Base-by-base conservation (phyloP, 2,888 invertebrate genomes). In the Cephus runcator region DNA sequence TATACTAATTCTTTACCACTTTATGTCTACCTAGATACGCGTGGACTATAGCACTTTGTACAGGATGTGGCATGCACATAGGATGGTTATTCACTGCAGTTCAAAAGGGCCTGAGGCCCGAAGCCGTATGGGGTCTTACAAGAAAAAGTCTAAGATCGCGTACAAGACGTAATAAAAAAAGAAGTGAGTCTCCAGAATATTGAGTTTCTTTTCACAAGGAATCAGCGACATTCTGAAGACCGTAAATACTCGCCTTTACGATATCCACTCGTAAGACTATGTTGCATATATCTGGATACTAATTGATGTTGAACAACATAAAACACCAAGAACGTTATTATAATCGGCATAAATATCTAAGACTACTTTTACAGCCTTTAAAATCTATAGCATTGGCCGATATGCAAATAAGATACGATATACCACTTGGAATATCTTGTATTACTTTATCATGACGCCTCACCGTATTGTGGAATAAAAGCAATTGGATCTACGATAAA, bases 61-160 rank as follows among this genome's bases (percentile, higher is more conserved):
- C 92, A 76, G 89, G 92, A 34, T 97, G 97, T 88, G 89, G 92
- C 73, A 92, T 92, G 73, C 97, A 97, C 88, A 92, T 97, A 84
- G 97, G 97, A 3, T 97, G 97, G 97, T 93, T 93, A 85, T 97
- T 97, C 88, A 95, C 94, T n/a, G 95, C 95, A 0, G 92, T 92
- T 11, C 90, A 92, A 73, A 92, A 92, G 69, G 93, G 93, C 83
- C 91, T 96, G 76, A 93, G 93, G 78, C 97, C 97, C 1, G 92
- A 92, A 77, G 92, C 92, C 76, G 97, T 97, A 90, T 97, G 94
- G 93, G 96, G 96, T 33, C 91, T 96, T 40, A 94, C 95, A 9
- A 92, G 95, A 4, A 93, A 92, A 78, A 93, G 93, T 83, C 83
- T 90, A 15, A 85, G 83, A 76, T 83, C 83, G 6, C 56, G 23